These are phyloP conservation scores for Crotalus tigris DNA, from an alignment of 2,113 vertebrate species.

Conservation along the genomic window DNA sequence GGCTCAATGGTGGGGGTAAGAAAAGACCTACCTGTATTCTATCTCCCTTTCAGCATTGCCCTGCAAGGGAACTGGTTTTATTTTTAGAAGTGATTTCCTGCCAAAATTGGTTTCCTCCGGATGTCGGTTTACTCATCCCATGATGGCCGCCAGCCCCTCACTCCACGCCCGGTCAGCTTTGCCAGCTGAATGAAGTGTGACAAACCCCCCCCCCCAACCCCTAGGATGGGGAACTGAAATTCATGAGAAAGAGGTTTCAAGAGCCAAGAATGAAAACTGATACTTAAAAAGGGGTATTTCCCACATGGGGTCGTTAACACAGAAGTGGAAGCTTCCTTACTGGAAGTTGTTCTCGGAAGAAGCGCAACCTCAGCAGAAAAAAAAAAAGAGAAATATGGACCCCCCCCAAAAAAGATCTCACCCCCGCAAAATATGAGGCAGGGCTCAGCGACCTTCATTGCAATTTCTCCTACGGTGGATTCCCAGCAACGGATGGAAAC, in stretches of 20 bases:
- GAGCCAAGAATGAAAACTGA: conserved; percentile 3
- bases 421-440: not conserved
- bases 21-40: not conserved
- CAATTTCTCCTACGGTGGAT: not conserved
- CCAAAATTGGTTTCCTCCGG: conserved; percentile 15
- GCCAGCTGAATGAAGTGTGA: not conserved
- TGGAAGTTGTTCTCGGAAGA: not conserved
- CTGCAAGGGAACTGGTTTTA: not conserved
- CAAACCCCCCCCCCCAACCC: too few species aligned
- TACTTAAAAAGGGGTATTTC: not conserved
- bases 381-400: not conserved
- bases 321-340: not conserved
- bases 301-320: not conserved
- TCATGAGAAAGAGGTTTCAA: not conserved
- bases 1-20: too few species aligned
- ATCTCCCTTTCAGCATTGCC: not conserved
- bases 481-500: not conserved
- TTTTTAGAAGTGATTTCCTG: conserved; percentile 6
- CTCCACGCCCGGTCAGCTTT: not conserved
- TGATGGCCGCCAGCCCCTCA: rapidly evolving
- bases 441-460: not conserved
- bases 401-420: not conserved
- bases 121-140: conserved; percentile 21
- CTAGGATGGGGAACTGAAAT: conserved; percentile 3
- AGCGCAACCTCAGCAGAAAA: not conserved